Evolutionary conservation across 2,888 invertebrate species (phyloP).

Genomic region (Drosophila tanythrix): DNA sequence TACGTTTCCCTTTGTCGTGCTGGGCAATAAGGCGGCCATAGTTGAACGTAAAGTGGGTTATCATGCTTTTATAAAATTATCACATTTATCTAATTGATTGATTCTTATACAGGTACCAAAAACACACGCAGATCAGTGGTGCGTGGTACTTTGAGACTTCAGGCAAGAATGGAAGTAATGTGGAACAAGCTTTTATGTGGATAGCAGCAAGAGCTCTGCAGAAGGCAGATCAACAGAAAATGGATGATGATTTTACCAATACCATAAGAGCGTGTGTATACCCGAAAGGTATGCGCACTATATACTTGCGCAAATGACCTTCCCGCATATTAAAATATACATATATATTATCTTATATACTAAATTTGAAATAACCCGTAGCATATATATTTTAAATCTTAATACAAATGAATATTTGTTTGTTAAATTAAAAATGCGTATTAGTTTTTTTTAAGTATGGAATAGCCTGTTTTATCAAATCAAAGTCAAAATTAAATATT

Average conservation of each 20-base stretch:
- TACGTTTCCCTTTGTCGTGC: conserved; percentile 99
- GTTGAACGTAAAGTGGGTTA: conserved; percentile 92
- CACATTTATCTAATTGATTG: not conserved
- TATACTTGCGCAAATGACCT: not conserved
- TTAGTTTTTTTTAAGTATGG: not conserved
- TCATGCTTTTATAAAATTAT: not conserved
- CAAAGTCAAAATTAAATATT: not conserved
- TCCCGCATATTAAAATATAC: not conserved
- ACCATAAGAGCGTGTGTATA: not conserved
- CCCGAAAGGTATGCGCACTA: too few species aligned
- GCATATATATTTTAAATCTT: not conserved
- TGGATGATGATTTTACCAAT: not conserved
- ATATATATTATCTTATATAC: not conserved
- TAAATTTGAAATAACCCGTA: not conserved
- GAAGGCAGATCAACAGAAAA: conserved; percentile 88
- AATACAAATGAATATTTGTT: not conserved
- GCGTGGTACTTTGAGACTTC: conserved; percentile 99
- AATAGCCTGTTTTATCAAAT: not conserved
- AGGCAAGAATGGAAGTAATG: conserved; percentile 99
- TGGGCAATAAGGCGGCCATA: conserved; percentile 98
- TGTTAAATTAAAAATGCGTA: not conserved
- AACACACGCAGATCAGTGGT: conserved; percentile 98
- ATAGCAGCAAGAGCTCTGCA: conserved; percentile 99
- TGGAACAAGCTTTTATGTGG: conserved; percentile 99
- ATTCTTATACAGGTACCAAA: conserved; percentile 87